These are phyloP conservation scores for Hippocampus kuda DNA, from an alignment of 2,797 vertebrate genomes.

Conservation along the genomic window DNA sequence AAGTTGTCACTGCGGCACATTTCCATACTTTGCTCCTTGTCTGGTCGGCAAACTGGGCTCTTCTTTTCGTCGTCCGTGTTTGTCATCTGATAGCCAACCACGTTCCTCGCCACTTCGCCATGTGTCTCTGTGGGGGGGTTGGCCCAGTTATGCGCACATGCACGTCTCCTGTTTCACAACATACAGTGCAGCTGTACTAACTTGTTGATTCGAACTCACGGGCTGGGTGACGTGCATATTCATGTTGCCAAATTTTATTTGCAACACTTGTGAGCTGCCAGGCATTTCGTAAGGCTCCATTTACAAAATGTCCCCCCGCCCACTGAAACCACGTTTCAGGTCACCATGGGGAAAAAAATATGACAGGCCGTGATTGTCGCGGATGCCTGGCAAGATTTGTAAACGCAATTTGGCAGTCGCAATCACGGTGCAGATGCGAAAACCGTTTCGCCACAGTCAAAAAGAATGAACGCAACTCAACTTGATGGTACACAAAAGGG, in stretches of 20 bases:
- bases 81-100: constrained; percentile 42
- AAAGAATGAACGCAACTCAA: not conserved
- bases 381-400: too few species aligned
- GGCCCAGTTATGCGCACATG: constrained; percentile 32
- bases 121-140: constrained; percentile 17
- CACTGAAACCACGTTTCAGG: not conserved
- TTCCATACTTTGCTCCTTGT: constrained; percentile 9
- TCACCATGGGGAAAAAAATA: not conserved
- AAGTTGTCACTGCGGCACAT: constrained; percentile 4
- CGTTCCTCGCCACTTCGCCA: constrained; percentile 24
- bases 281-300: not conserved
- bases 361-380: not conserved
- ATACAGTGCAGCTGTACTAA: constrained; percentile 34
- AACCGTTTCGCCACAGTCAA: too few species aligned
- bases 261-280: not conserved
- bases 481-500: not conserved
- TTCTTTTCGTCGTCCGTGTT: constrained; percentile 36
- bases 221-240: constrained; percentile 10
- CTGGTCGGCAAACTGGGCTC: constrained; percentile 12
- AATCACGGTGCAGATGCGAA: too few species aligned
- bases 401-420: too few species aligned
- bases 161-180: constrained; percentile 55
- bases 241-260: constrained; percentile 19
- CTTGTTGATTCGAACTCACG: constrained; percentile 44
- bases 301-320: not conserved